Evolutionary conservation across 2,113 vertebrate species (phyloP), one percentile per base, ranked within the genome.

Genomic region (Cyprinus carpio): DNA sequence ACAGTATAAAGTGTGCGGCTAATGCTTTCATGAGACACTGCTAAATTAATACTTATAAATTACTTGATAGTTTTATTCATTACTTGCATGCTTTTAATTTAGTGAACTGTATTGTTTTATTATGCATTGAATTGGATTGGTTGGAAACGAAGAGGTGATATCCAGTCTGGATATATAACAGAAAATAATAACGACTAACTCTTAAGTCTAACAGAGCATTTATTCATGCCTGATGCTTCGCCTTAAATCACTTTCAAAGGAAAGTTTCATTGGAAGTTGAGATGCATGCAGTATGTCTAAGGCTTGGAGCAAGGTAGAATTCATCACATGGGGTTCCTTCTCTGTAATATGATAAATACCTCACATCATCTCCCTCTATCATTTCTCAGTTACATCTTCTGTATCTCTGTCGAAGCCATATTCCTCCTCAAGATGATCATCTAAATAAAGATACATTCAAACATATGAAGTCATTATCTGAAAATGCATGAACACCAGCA

Each of bases 401-500:
- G 43, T 64, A 64, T 78, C 74, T 67, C 60, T 43, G 20, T 65
- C n/a, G 34, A 81, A 81, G 80, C 80, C 82, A 60, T 75, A 75
- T 62, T 82, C 46, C 27, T 60, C 60, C 58, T 82, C 46, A 56
- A 77, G 31, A 69, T 27, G 23, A 27, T 13, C 40, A 31, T 69
- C 43, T 34, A 71, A 67, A 80, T 74, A 77, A 84, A 74, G 76
- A 84, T n/a, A 31, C 56, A 62, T 80, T 64, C 11, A 64, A 77
- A 20, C 25, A 13, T 46, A 64, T 56, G 20, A 27, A 46, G 37
- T 18, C 62, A 58, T 23, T 62, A 84, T 65, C 29, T 83, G 34
- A 72, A 67, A 83, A 79, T 43, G 67, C 76, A 79, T 75, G 67
- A 80, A 65, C 82, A 87, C 86, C 82, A 84, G 82, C 82, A 84